Evolutionary conservation across 2,113 vertebrate genomes (phyloP).

Genomic region (Oreocharis arfaki): DNA sequence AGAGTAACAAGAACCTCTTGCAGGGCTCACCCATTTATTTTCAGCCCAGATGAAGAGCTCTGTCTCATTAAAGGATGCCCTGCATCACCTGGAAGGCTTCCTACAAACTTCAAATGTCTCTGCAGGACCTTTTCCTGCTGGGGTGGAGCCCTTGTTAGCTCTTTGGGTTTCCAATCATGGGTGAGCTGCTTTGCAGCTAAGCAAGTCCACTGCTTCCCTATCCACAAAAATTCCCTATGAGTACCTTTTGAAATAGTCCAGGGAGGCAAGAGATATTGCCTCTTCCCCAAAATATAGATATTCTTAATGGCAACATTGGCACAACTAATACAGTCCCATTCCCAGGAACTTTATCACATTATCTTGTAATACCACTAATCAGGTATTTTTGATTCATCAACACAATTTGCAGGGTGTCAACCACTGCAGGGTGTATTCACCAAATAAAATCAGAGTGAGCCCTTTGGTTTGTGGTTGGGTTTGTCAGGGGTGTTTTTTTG

Average conservation of each 20-base stretch:
- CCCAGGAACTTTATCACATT: neutral
- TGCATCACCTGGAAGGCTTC: neutral
- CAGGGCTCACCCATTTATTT: neutral
- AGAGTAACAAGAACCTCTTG: neutral
- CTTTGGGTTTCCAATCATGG: neutral
- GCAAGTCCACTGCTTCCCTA: neutral
- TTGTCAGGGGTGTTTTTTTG: neutral
- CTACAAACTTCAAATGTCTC: neutral
- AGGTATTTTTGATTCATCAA: neutral
- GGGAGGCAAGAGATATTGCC: neutral
- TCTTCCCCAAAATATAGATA: neutral
- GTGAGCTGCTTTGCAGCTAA: rapidly evolving
- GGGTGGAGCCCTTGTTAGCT: neutral
- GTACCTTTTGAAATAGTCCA: neutral
- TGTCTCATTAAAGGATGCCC: neutral
- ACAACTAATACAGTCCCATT: neutral
- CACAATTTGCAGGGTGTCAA: neutral
- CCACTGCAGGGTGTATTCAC: neutral
- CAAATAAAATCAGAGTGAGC: neutral
- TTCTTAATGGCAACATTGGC: neutral
- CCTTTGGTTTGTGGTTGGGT: neutral
- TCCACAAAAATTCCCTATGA: neutral
- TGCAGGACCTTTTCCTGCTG: neutral
- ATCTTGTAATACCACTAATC: neutral
- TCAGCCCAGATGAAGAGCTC: neutral